Evolutionary conservation across 2,888 invertebrate species (phyloP), one percentile per base, ranked within the genome.

Genomic region (Leucozona laternaria): DNA sequence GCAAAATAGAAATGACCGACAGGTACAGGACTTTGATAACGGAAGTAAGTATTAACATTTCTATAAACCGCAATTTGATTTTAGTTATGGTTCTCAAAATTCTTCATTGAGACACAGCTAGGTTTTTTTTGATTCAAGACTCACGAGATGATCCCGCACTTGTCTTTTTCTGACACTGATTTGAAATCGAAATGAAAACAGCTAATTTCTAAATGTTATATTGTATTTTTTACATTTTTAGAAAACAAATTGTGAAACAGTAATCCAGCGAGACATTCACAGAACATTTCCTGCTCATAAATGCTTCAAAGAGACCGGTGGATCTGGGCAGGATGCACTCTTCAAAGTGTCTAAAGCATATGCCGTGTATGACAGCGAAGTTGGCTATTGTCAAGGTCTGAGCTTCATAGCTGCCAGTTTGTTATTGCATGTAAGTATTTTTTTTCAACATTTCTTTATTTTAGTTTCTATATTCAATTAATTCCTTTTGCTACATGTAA

Each of bases 271-370:
- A 73, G 99, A 99, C 93, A 98, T 99, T 88, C 98, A 98, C 88
- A 95, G 99, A 89, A 99, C 99, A 40, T 99, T 99, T 93, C 99
- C 99, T 11, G 99, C 99, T 40, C 99, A 99, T 93, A 98, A 99
- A 91, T 98, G 96, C 93, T 99, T 99, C 94, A 97, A 97, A 92
- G 98, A 98, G 93, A 96, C 96, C 31, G 98, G 98, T 57, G 99
- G 98, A 11, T 93, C 92, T 60, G 99, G 99, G 0, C 99, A 99
- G 93, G 99, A 99, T 93, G 96, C 98, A 15, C 94, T 99, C 72
- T 97, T 98, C 91, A 96, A 98, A 91, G 97, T 99, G 91, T 98
- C 98, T 91, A 97, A 98, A 92, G 99, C 99, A 0, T 99, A 99
- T 93, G 98, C 99, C 2, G 97, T 99, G 10, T 97, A 98, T 92